Evolutionary conservation across 2,888 invertebrate species (phyloP), one percentile per base, ranked within the genome.

Genomic region (Leuctra nigra): DNA sequence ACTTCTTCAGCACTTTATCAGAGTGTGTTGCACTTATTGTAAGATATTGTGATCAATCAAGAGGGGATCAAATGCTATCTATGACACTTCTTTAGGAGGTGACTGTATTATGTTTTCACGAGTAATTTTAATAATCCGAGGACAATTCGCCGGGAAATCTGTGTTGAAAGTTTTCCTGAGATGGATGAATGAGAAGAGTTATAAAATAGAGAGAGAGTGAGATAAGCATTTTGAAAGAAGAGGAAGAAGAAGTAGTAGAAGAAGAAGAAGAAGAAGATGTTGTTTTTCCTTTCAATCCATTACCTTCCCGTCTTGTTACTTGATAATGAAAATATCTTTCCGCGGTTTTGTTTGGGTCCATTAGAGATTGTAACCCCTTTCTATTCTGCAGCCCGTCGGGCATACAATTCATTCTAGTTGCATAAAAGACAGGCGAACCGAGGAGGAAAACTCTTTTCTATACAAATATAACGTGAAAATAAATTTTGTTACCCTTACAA

Each of bases 281-380:
- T 50, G 33, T 50, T 47, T 50, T 50, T 50, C 16, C 50, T 50
- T 33, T 50, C 50, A 50, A 50, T 33, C 50, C 50, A 50, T 50
- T 50, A 50, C 50, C 50, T 50, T 22, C 50, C 14, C 50, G 33
- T 50, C 50, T 50, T 16, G 50, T 29, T 35, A 50, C 50, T 50
- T 50, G 33, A 50, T 50, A 50, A 50, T 50, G 50, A 50, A 50
- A 50, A 50, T 50, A 50, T 50, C 50, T 50, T 35, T 50, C 33
- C 35, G 35, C 35, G 50, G 14, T 50, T 50, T 35, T 35, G 20
- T 50, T 16, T 33, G 35, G 35, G 50, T 50, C 50, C 50, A 50
- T 50, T 50, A 50, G 33, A 20, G 33, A 2, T 4, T 23, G 13
- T 4, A 7, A 24, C 22, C 7, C n/a, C 2, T 20, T n/a, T 13